Evolutionary conservation across 2,888 invertebrate genomes (phyloP).

Genomic region (Agonopterix heracliana): DNA sequence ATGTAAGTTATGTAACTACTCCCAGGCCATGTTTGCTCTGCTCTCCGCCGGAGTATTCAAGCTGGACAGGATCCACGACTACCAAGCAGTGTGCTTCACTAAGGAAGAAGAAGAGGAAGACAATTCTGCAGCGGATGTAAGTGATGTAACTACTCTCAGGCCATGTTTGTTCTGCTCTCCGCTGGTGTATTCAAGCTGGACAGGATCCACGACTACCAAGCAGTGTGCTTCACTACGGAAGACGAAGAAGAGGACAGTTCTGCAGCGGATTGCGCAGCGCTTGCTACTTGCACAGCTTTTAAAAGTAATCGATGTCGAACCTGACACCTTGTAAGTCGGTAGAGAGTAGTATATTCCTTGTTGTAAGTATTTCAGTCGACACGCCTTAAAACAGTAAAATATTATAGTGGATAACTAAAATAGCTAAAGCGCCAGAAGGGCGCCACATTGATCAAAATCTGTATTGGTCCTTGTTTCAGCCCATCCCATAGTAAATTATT

Average conservation of each 20-base stretch:
- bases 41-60: slow-evolving; percentile 48
- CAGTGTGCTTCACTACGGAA: slow-evolving; percentile 50
- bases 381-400: no score
- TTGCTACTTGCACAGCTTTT: no score
- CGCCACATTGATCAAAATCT: no score
- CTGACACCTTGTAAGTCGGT: no score
- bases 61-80: slow-evolving; percentile 60
- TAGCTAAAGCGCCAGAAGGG: no score
- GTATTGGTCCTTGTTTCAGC: no score
- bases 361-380: no score
- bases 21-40: slow-evolving; percentile 47
- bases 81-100: slow-evolving; percentile 61
- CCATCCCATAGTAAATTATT: no score
- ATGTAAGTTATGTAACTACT: no score
- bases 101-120: slow-evolving; percentile 19
- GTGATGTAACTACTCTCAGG: slow-evolving; percentile 20
- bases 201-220: slow-evolving; percentile 66
- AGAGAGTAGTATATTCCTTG: no score
- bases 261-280: slow-evolving; percentile 24
- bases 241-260: slow-evolving; percentile 13
- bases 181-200: slow-evolving; percentile 49
- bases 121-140: slow-evolving; percentile 10
- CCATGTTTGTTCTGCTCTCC: slow-evolving; percentile 51
- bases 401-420: no score
- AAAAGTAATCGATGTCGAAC: no score